Conservation (phyloP, 2,888 invertebrate genomes). For the Galeruca laticollis region DNA sequence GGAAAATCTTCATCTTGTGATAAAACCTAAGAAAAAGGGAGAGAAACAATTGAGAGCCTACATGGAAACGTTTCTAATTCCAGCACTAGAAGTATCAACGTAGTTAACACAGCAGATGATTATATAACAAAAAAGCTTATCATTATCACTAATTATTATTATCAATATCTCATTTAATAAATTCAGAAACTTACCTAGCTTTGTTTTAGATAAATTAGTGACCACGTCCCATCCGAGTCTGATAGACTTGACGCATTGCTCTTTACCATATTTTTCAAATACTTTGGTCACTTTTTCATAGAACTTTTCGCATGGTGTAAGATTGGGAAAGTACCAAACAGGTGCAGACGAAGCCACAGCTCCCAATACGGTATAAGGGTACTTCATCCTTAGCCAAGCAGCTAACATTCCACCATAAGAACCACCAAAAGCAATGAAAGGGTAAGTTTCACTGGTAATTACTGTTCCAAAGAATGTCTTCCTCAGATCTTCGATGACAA, state of each 20-base stretch:
- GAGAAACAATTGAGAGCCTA: too few relatives aligned
- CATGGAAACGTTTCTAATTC: too few relatives aligned
- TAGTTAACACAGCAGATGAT: too few relatives aligned
- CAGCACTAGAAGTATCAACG: too few relatives aligned
- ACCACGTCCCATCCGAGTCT: conserved; percentile 15
- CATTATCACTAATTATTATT: too few relatives aligned
- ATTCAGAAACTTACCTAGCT: conserved; percentile 3
- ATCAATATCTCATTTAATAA: too few relatives aligned
- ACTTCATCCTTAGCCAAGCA: conserved; percentile 96
- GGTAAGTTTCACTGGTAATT: conserved; percentile 68
- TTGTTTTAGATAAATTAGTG: conserved; percentile 8
- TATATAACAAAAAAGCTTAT: too few relatives aligned
- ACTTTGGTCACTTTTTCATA: conserved; percentile 83
- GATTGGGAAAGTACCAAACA: conserved; percentile 84
- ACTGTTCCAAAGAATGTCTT: conserved; percentile 52
- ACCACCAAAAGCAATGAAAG: conserved; percentile 87
- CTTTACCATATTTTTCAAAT: conserved; percentile 69
- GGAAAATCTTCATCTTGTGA: too few relatives aligned
- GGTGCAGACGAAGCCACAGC: conserved; percentile 95
- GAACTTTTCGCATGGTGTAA: conserved; percentile 83
- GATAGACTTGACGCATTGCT: conserved; percentile 76
- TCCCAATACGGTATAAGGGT: conserved; percentile 89
- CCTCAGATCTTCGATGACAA: conserved; percentile 76
- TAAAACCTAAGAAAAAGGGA: too few relatives aligned
- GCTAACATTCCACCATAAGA: conserved; percentile 98